Evolutionary conservation across 1,140 invertebrate species (phyloP).

Genomic region (Eriosoma lanigerum): DNA sequence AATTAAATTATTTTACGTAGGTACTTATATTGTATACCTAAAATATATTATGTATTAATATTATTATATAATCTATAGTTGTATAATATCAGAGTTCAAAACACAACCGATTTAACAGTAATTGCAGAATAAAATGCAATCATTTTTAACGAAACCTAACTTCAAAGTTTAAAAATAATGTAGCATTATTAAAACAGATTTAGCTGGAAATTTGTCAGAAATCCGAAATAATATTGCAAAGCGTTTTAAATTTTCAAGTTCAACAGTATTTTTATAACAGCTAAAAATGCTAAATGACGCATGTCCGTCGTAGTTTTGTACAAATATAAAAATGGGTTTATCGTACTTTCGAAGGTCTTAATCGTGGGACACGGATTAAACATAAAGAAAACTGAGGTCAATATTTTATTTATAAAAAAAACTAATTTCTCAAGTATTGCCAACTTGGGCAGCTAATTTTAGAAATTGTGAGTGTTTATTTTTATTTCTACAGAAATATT

Average conservation of each 20-base stretch:
- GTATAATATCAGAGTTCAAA: too few relatives aligned
- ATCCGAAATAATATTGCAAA: too few relatives aligned
- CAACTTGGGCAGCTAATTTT: constrained; percentile 32
- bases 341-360: constrained; percentile 32
- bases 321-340: constrained; percentile 25
- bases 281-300: constrained; percentile 14
- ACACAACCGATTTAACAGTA: too few relatives aligned
- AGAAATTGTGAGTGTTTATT: background rate
- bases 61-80: too few relatives aligned
- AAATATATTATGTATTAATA: too few relatives aligned
- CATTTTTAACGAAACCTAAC: too few relatives aligned
- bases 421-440: background rate
- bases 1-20: background rate
- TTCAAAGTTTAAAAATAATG: too few relatives aligned
- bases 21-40: background rate
- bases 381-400: constrained; percentile 19
- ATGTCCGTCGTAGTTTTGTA: background rate
- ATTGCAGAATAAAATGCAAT: too few relatives aligned
- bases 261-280: background rate
- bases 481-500: background rate
- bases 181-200: background rate
- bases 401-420: constrained; percentile 29
- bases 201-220: background rate
- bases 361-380: background rate
- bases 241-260: background rate